A percentile compares a stretch with the other conserved stretches of the same genome.
Conservation (phyloP, 2,113 vertebrate species). For the Butorides virescens region DNA sequence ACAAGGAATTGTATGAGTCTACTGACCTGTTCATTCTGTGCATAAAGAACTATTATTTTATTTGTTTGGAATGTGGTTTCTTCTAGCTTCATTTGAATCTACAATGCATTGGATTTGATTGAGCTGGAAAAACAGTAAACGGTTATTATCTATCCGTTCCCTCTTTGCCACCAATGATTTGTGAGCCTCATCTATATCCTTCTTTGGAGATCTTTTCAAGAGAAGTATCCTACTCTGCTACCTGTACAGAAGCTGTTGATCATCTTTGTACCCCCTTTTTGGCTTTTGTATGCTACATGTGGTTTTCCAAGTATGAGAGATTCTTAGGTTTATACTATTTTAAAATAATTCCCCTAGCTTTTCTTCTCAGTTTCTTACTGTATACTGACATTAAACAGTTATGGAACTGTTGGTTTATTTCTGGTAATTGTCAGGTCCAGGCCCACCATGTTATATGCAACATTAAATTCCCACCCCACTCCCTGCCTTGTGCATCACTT, state of each 20-base stretch:
- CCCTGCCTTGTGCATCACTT: neutral
- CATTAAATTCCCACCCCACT: neutral
- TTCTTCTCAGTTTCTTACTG: neutral
- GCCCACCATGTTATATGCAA: neutral
- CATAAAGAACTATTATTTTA: neutral
- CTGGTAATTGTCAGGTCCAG: neutral
- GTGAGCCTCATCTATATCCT: neutral
- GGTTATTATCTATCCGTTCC: neutral
- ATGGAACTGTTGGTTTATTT: neutral
- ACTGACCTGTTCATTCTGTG: neutral
- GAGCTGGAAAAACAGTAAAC: neutral
- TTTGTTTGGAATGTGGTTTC: neutral
- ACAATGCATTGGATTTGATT: neutral
- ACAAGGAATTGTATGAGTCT: neutral
- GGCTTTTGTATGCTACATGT: neutral
- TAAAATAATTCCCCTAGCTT: neutral
- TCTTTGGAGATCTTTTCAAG: neutral
- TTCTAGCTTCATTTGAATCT: neutral
- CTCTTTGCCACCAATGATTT: neutral
- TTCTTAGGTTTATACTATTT: neutral
- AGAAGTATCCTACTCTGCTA: neutral
- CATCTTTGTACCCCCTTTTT: neutral
- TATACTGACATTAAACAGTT: neutral
- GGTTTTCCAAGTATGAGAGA: neutral
- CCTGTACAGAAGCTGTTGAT: neutral